Conservation (phyloP, 92 coral and sea anemone genomes). For the Blastomussa wellsi region DNA sequence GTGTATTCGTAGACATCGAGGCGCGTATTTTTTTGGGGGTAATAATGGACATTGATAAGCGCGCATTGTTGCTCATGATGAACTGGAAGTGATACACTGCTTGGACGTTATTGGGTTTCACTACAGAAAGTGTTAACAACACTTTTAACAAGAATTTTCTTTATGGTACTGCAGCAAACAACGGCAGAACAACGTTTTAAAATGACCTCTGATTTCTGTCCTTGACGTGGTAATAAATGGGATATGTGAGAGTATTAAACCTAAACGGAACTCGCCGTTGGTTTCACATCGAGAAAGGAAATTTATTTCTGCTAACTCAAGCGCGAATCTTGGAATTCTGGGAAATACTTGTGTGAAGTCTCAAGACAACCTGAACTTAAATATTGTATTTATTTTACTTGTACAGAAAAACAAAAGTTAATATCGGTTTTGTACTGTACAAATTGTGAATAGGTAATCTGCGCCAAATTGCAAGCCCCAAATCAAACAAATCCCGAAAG, state of each 20-base stretch:
- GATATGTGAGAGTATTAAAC: neutral
- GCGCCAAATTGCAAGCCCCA: neutral
- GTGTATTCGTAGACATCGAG: neutral
- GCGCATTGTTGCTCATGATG: neutral
- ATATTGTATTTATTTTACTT: slow-evolving; percentile 45
- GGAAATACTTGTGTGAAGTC: neutral
- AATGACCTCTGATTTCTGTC: neutral
- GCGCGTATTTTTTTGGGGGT: too few relatives aligned
- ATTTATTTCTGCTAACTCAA: neutral
- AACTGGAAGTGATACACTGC: neutral
- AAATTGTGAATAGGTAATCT: slow-evolving; percentile 1
- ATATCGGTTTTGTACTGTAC: slow-evolving; percentile 44
- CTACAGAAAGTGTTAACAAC: neutral
- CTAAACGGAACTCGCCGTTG: neutral
- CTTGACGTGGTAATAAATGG: neutral
- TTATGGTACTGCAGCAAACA: neutral
- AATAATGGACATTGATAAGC: neutral
- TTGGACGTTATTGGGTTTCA: neutral
- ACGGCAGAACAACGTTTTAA: neutral
- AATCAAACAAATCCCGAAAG: too few relatives aligned
- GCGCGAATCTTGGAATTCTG: neutral
- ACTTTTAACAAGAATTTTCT: neutral
- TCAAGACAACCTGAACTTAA: slow-evolving; percentile 18
- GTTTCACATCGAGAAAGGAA: neutral
- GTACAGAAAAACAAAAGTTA: slow-evolving; percentile 31